Evolutionary conservation across 1,140 invertebrate species (phyloP), one percentile per base, ranked within the genome.

Genomic region (Drosophila neocordata): DNA sequence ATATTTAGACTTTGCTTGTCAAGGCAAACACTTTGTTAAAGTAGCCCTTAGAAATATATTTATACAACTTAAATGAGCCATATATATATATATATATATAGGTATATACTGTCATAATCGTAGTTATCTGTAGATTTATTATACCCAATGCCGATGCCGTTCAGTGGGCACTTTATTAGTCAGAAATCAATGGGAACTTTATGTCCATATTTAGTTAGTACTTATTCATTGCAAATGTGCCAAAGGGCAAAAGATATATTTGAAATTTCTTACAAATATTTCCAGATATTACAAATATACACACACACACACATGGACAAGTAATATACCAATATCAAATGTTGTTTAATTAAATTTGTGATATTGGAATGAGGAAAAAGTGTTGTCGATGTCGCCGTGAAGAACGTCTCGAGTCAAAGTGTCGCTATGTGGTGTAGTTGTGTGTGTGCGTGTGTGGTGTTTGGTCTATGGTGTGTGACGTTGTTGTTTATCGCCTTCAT

Each of bases 321-420:
- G 5, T 44, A 61, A 66, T n/a, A n/a, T n/a, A 68, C 51, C 67
- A 55, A 70, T 84, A 84, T 79, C 80, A 51, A 44, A 48, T 48
- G 41, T 48, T 69, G 62, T 83, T 85, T 80, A 84, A 84, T 84
- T 85, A 85, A 84, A 73, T 69, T 81, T 69, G 37, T 69, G 63
- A 27, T 53, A 57, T 77, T 53, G 44, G 63, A 73, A 68, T 69
- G 64, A 31, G 61, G 56, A 69, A 77, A 72, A 62, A 61, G 62
- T 77, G 58, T 55, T 65, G 53, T 7, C 55, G 65, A 52, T 35
- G 38, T 12, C 31, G 38, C 27, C 9, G 4, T 37, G 18, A 44
- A 11, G 15, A 48, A 48, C 8, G 41, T 48, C 18, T 20, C 27
- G 27, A 31, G 27, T 31, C 27, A 31, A 31, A 31, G 27, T 31